phyloP scores from a whole-genome alignment of 2,888 invertebrate genomes.

The Idaea straminata region DNA sequence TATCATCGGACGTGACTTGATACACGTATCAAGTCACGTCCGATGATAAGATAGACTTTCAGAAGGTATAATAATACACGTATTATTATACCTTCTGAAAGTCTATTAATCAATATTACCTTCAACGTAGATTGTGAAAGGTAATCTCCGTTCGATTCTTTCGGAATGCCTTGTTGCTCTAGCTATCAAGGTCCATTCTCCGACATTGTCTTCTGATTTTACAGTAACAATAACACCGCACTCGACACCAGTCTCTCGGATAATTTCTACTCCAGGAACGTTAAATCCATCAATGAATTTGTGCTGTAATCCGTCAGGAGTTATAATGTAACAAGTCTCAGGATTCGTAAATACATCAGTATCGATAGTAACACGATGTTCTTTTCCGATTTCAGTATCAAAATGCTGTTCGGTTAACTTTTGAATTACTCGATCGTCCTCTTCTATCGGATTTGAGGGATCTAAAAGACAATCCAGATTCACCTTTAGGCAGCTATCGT shows the following conservation, averaged over 20 bases:
- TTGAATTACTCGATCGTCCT: slow-evolving; percentile 29
- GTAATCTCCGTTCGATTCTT: slow-evolving; percentile 50
- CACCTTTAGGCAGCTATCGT: background rate
- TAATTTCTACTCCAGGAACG: slow-evolving; percentile 38
- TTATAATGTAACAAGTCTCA: slow-evolving; percentile 51
- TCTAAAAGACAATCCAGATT: slow-evolving; percentile 32
- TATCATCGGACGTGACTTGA: slow-evolving; percentile 61
- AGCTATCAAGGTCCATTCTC: slow-evolving; percentile 58
- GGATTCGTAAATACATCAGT: slow-evolving; percentile 18
- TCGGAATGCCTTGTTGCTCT: slow-evolving; percentile 34
- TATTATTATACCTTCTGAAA: slow-evolving; percentile 34
- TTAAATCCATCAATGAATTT: slow-evolving; percentile 41
- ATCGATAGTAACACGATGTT: slow-evolving; percentile 36
- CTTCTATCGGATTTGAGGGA: slow-evolving; percentile 39
- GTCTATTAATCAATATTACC: slow-evolving; percentile 46
- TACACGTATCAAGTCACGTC: slow-evolving; percentile 62
- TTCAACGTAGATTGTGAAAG: slow-evolving; percentile 55
- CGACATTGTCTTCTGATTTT: slow-evolving; percentile 40
- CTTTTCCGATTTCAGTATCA: slow-evolving; percentile 28
- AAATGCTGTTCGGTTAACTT: slow-evolving; percentile 19
- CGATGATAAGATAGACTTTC: slow-evolving; percentile 51
- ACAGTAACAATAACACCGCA: slow-evolving; percentile 50
- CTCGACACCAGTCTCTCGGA: slow-evolving; percentile 32
- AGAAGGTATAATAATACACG: too few species aligned
- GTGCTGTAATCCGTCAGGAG: slow-evolving; percentile 46